Conservation (phyloP, 2,888 invertebrate species). For the Nowickia ferox region DNA sequence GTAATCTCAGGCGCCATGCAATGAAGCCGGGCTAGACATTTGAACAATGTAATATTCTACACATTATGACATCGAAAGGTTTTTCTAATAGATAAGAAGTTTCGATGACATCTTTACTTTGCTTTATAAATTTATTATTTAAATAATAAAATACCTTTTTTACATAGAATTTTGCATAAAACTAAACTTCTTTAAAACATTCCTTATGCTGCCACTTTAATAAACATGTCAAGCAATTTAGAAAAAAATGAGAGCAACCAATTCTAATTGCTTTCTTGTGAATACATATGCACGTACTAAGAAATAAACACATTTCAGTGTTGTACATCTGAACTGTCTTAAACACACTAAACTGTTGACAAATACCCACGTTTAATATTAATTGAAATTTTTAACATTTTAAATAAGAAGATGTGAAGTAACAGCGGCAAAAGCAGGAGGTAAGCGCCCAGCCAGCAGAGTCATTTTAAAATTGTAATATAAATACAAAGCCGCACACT, state of each 20-base stretch:
- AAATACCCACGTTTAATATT: constrained; percentile 28
- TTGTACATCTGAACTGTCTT: constrained; percentile 37
- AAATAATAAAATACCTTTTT: too few species aligned
- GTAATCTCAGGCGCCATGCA: too few species aligned
- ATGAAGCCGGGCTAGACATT: too few species aligned
- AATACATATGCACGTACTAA: too few species aligned
- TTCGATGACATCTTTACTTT: too few species aligned
- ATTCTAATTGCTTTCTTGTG: constrained; percentile 7
- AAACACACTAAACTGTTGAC: constrained; percentile 33
- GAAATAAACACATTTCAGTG: constrained; percentile 26
- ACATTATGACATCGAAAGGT: too few species aligned
- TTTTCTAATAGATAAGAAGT: too few species aligned
- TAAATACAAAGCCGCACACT: neutral
- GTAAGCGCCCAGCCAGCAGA: neutral
- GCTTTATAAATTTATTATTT: too few species aligned
- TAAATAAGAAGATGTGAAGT: neutral
- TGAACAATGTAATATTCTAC: too few species aligned
- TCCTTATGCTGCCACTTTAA: neutral
- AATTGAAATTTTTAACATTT: constrained; percentile 51
- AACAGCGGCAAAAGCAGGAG: neutral
- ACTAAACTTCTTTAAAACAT: too few species aligned
- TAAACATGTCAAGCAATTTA: constrained; percentile 7
- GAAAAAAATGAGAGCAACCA: neutral
- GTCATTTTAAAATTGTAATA: neutral
- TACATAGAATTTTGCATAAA: neutral